Evolutionary conservation across 2,888 invertebrate species (phyloP).

Genomic region (Ctena decussata): DNA sequence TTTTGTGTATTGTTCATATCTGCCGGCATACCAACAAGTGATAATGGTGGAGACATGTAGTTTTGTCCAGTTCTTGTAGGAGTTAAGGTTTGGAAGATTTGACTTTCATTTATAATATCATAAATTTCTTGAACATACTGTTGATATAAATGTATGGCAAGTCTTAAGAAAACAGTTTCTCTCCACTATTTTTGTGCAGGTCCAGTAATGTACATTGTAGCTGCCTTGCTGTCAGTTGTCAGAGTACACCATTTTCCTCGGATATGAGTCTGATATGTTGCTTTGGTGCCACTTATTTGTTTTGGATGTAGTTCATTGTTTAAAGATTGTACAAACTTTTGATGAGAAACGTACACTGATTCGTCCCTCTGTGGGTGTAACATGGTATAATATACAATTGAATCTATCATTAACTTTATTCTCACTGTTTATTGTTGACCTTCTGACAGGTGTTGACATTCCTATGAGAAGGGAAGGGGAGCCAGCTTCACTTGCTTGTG

Average conservation of each 20-base stretch:
- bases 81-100: background rate
- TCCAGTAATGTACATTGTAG: background rate
- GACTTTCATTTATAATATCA: background rate
- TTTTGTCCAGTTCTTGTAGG: background rate
- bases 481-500: background rate
- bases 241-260: background rate
- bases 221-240: background rate
- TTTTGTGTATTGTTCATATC: background rate
- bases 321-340: background rate
- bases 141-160: background rate
- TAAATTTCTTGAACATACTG: background rate
- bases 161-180: background rate
- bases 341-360: background rate
- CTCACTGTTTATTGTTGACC: background rate
- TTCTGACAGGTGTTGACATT: background rate
- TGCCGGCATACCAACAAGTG: background rate
- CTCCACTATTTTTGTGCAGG: background rate
- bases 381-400: slow-evolving; percentile 2
- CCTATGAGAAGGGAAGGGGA: background rate
- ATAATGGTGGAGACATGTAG: background rate
- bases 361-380: background rate
- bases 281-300: background rate
- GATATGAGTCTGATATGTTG: background rate
- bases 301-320: background rate
- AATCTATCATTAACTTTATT: background rate